phyloP scores from a whole-genome alignment of 1,140 invertebrate genomes.

The Plectus sambesii region DNA sequence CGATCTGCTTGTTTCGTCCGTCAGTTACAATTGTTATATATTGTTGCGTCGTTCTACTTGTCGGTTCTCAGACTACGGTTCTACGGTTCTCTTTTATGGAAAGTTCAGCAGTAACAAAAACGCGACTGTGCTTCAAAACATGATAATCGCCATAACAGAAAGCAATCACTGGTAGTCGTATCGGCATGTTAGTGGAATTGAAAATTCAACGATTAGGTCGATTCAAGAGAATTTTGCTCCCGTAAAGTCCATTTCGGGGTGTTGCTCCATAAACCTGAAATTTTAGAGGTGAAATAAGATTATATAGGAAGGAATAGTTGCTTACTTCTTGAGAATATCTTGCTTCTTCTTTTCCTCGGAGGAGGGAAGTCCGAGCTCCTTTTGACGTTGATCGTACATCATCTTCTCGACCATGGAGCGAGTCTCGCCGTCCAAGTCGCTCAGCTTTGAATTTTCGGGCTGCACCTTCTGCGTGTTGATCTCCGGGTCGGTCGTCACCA shows the following conservation, averaged over 20 bases:
- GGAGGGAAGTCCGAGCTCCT: slow-evolving; percentile 80
- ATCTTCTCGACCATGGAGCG: slow-evolving; percentile 95
- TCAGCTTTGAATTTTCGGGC: slow-evolving; percentile 92
- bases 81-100: no score
- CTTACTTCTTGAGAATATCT: slow-evolving; percentile 83
- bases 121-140: no score
- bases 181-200: no score
- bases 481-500: slow-evolving; percentile 80
- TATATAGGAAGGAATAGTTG: slow-evolving; percentile 3
- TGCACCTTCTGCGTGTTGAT: slow-evolving; percentile 96
- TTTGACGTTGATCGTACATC: slow-evolving; percentile 98
- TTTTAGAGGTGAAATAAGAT: slow-evolving; percentile 24
- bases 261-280: slow-evolving; percentile 86
- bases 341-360: slow-evolving; percentile 98
- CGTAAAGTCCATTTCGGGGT: slow-evolving; percentile 99
- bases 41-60: no score
- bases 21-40: no score
- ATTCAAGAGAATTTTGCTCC: slow-evolving; percentile 78
- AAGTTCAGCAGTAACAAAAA: no score
- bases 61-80: no score
- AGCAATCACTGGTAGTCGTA: no score
- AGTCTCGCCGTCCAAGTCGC: slow-evolving; percentile 93
- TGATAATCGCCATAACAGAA: no score
- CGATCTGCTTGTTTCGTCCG: no score
- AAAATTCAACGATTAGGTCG: no score